Evolutionary conservation across 1,140 invertebrate genomes (phyloP), one percentile per base, ranked within the genome.

Genomic region (Solenopsis invicta): DNA sequence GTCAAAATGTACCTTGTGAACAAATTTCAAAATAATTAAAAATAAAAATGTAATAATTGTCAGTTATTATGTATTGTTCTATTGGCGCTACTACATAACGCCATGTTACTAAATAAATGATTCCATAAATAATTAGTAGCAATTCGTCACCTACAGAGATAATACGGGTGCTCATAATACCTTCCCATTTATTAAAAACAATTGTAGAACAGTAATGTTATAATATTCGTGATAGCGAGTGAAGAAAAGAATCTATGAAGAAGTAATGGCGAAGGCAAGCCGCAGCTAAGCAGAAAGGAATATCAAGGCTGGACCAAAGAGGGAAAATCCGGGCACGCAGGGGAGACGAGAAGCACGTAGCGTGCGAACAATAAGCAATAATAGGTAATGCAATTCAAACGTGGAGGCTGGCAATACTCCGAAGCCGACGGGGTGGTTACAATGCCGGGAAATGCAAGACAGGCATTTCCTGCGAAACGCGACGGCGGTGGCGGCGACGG

Each of bases 341-440:
- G 52, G 77, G 52, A 85, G 86, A 41, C 61, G 41, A 75, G 77
- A 78, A 52, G n/a, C 66, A 64, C 71, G 67, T 66, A 82, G 77
- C 74, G 86, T 81, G 69, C 90, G 89, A 94, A 94, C 93, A 94
- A 94, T 94, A 93, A 94, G 93, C 92, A 94, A 93, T 93, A 93
- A 94, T 94, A 93, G 92, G 92, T 94, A 94, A 94, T 94, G 92
- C 92, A 94, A 94, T 94, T 94, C 91, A 93, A 94, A 93, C 90
- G 91, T 89, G 88, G 91, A 92, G 90, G 92, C 91, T 93, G 93
- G 93, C 94, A 93, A 93, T 94, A 94, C 90, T 89, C 71, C 89
- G 91, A 88, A 91, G 86, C 72, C 87, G 88, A 93, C 88, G 74
- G 87, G 75, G 81, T 86, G 91, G 76, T 87, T 91, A 94, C 91